Base-by-base conservation (phyloP, 2,888 invertebrate species). In the Euplagia quadripunctaria region DNA sequence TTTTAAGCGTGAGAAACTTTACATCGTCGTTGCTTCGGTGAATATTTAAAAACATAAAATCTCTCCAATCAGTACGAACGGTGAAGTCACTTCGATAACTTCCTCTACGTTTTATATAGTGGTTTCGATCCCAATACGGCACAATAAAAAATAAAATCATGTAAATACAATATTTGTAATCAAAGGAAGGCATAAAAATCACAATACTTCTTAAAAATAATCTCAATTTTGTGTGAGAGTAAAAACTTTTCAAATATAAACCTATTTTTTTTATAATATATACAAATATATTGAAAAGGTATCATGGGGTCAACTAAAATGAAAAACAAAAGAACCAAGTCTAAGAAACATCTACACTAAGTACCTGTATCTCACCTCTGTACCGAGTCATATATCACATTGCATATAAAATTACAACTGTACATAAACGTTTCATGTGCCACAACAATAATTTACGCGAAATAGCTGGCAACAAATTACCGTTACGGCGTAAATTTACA, bases 391-490 rank as follows among this genome's bases (percentile, higher is more conserved):
- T 68, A 68, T 71, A 74, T 71, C n/a, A 68, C 68, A 70, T 46
- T 49, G 51, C 71, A 64, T 64, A 68, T 74, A 55, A 71, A 70
- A 46, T 71, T 68, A 43, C 74, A 74, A 65, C 46, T 58, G 42
- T n/a, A 51, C 49, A 42, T 61, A 67, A 67, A 63, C 58, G 49
- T 58, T 41, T 66, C 66, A 71, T 64, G 7, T 66, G 49, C 41
- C 52, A 74, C 8, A 41, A 52, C 64, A 73, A 79, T 79, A 78
- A 75, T 78, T 79, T 75, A 76, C 72, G 75, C 63, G 67, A 41
- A 16, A 72, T 65, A 66, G 74, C 65, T 46, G 31, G 17, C 49
- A 52, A 71, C 64, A 68, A 70, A 64, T 69, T 46, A 55, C 41
- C 41, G 0, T 55, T 51, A 16, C 20, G 9, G 17, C 68, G 65